Evolutionary conservation across 2,797 vertebrate genomes (phyloP), one percentile per base, ranked within the genome.

Genomic region (Botia almorhae): DNA sequence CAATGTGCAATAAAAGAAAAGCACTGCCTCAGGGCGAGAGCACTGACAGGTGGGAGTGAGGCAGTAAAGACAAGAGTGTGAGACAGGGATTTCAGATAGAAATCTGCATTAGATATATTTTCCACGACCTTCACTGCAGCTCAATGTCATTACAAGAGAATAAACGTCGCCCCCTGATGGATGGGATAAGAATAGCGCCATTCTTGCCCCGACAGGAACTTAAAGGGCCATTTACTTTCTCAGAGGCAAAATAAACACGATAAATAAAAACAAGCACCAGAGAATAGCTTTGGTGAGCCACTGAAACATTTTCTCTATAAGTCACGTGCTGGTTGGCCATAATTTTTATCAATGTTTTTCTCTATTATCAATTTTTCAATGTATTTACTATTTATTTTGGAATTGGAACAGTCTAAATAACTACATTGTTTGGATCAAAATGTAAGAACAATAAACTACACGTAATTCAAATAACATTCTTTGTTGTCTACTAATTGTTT

Each of bases 141-240:
- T 51, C 80, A 79, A 69, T 67, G 82, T 85, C 61, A 84, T 36
- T 39, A 29, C 43, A 58, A 82, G 43, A 85, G 73, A 80, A 88
- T 60, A 79, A 81, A 87, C 72, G 51, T 64, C 85, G 75, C 89
- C 90, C 87, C 86, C 89, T 89, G 82, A 87, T 90, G 90, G 88
- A 68, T 60, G 81, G 69, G 81, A 17, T 64, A 33, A 74, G 81
- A 58, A 88, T 64, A 82, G 64, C 87, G 82, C 67, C 12, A 7
- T 1, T 78, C 36, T 84, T 87, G 82, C 85, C 89, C 83, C 63
- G 0, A 17, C 11, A n/a, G n/a, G 58, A 6, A 43, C 4, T 0
- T 19, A 19, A 23, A 33, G 0, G 0, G 12, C n/a, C 4, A 16
- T 51, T 63, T 50, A 4, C 58, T 8, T 10, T 48, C 17, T 14